phyloP scores from a whole-genome alignment of 2,797 vertebrate species.

The Bradypodion pumilum region DNA sequence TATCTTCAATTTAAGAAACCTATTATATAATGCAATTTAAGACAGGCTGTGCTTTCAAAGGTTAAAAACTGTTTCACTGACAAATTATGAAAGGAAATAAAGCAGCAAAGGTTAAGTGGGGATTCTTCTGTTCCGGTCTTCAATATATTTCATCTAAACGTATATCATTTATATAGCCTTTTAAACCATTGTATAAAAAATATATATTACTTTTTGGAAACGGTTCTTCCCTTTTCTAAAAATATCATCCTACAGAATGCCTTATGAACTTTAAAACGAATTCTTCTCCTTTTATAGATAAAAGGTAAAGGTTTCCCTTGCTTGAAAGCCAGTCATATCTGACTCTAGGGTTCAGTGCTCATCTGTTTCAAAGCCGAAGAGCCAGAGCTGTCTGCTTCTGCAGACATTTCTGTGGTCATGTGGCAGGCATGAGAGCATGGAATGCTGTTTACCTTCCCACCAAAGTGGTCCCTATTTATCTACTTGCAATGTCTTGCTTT shows the following conservation, averaged over 20 bases:
- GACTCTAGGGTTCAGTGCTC: too few species aligned
- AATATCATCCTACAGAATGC: background rate
- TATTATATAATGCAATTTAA: background rate
- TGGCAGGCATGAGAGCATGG: too few species aligned
- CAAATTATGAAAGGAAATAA: constrained; percentile 1
- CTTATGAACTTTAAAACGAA: background rate
- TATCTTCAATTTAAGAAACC: background rate
- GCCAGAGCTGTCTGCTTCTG: too few species aligned
- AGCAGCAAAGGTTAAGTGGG: background rate
- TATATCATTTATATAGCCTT: background rate
- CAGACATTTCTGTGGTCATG: too few species aligned
- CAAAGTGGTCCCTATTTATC: too few species aligned
- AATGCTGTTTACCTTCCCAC: too few species aligned
- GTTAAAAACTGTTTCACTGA: background rate
- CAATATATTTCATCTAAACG: background rate
- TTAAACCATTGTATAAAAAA: background rate
- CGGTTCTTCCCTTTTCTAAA: background rate
- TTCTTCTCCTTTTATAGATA: background rate
- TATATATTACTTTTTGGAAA: background rate
- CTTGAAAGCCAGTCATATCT: too few species aligned
- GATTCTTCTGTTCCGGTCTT: background rate
- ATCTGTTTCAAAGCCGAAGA: too few species aligned
- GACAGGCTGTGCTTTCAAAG: background rate
- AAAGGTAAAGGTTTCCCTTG: too few species aligned
- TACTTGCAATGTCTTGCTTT: too few species aligned